phyloP scores from a whole-genome alignment of 1,140 invertebrate genomes.

The Leptopilina boulardi region DNA sequence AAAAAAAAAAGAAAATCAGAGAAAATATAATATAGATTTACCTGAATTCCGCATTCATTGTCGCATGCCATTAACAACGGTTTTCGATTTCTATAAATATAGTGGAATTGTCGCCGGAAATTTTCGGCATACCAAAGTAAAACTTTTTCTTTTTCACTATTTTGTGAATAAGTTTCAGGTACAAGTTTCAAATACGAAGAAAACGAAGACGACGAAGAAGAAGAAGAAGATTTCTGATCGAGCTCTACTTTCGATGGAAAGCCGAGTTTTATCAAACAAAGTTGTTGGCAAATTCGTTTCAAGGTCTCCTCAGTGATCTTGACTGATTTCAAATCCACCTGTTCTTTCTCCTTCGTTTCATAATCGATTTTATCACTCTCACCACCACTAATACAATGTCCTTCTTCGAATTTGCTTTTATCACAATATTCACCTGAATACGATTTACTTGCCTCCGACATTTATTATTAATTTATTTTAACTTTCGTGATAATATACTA shows the following conservation, averaged over 20 bases:
- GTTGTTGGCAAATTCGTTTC: slow-evolving; percentile 70
- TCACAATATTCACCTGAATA: background rate
- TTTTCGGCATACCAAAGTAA: slow-evolving; percentile 87
- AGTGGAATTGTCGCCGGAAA: slow-evolving; percentile 87
- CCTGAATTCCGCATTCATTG: slow-evolving; percentile 89
- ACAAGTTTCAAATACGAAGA: slow-evolving; percentile 78
- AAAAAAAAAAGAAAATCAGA: background rate
- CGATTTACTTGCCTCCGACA: background rate
- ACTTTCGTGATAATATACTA: too few species aligned
- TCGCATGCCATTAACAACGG: slow-evolving; percentile 85
- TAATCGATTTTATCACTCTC: slow-evolving; percentile 23
- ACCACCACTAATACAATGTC: background rate
- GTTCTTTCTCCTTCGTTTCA: slow-evolving; percentile 28
- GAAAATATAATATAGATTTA: slow-evolving; percentile 60
- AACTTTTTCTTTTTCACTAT: slow-evolving; percentile 86
- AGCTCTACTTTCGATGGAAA: slow-evolving; percentile 76
- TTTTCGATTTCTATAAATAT: slow-evolving; percentile 81
- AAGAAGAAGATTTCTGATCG: slow-evolving; percentile 54
- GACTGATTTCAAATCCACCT: slow-evolving; percentile 24
- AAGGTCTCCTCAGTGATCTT: slow-evolving; percentile 63
- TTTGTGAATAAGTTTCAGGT: slow-evolving; percentile 83
- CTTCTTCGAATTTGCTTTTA: background rate
- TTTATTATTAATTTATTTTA: background rate
- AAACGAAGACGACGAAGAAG: too few species aligned
- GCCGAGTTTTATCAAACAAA: slow-evolving; percentile 75